Conservation (phyloP, 2,797 vertebrate species). For the Borostomias antarcticus region DNA sequence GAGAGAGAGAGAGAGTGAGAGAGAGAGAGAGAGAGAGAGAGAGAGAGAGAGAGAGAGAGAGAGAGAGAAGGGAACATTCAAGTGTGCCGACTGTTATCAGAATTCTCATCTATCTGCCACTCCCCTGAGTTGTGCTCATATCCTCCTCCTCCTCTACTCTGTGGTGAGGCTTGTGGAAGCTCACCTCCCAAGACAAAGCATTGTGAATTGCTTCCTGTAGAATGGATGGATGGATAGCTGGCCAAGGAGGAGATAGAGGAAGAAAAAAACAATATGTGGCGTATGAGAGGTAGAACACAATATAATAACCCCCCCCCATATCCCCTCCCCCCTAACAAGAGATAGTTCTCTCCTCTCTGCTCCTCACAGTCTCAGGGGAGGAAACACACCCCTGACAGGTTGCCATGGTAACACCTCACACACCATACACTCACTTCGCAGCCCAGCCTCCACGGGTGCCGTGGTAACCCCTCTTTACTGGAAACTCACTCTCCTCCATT, state of each 20-base stretch:
- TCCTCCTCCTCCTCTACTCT: conserved; percentile 5
- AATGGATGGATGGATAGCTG: conserved; percentile 29
- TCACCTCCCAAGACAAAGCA: not conserved
- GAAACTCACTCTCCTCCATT: conserved; percentile 13
- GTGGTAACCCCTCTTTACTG: conserved; percentile 57
- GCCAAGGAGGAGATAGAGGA: not conserved
- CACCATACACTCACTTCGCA: conserved; percentile 57
- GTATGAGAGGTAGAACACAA: not conserved
- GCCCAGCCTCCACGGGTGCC: conserved; percentile 33
- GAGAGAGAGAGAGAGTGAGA: no score
- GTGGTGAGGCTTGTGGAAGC: not conserved
- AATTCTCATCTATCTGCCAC: conserved; percentile 8
- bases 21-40: no score
- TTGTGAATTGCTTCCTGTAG: conserved; percentile 23
- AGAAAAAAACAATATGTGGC: conserved; percentile 21
- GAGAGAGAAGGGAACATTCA: conserved; percentile 7
- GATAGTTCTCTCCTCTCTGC: conserved; percentile 45
- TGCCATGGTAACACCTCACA: conserved; percentile 64
- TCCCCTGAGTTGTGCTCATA: conserved; percentile 9
- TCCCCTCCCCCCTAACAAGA: conserved; percentile 59
- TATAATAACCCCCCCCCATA: conserved; percentile 46
- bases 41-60: no score
- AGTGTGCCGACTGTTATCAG: conserved; percentile 5
- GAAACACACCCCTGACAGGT: conserved; percentile 76
- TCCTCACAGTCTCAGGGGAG: conserved; percentile 65